Percentiles rank a stretch among this genome's conserved stretches.
Conservation (phyloP, 2,888 invertebrate species). For the Graphium colonna region DNA sequence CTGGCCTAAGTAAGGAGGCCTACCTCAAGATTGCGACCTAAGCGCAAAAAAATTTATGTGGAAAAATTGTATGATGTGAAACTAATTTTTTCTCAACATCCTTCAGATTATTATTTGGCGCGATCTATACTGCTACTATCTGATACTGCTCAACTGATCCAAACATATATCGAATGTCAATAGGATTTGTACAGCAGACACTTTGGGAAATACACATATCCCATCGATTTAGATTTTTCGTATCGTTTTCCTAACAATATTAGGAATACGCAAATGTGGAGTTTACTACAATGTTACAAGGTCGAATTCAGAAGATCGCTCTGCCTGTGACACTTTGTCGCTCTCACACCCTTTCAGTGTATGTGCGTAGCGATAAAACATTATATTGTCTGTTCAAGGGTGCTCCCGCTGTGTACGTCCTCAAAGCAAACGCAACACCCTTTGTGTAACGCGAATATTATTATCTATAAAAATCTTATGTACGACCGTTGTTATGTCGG, state of each 20-base stretch:
- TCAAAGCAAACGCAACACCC: constrained; percentile 25
- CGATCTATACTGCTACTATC: no score
- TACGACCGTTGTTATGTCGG: not conserved
- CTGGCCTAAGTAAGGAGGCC: no score
- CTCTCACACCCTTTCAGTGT: constrained; percentile 9
- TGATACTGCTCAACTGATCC: no score
- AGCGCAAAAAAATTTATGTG: no score
- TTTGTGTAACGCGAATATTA: constrained; percentile 16
- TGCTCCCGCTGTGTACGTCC: constrained; percentile 23
- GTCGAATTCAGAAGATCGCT: not conserved
- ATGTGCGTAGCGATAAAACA: constrained; percentile 14
- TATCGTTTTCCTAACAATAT: not conserved
- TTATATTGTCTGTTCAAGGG: constrained; percentile 25
- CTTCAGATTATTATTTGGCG: constrained; percentile 8
- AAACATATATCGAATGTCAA: constrained; percentile 13
- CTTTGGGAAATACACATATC: constrained; percentile 1
- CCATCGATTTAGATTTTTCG: constrained; percentile 9
- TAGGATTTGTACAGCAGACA: constrained; percentile 1
- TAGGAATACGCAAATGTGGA: not conserved
- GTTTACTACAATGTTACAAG: constrained; percentile 2
- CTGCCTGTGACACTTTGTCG: constrained; percentile 7
- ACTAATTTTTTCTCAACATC: not conserved
- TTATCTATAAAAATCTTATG: constrained; percentile 11
- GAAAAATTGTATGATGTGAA: not conserved
- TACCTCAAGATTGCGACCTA: no score